These are phyloP conservation scores for Lemur catta DNA, from an alignment of 2,797 vertebrate genomes.

Conservation along the genomic window DNA sequence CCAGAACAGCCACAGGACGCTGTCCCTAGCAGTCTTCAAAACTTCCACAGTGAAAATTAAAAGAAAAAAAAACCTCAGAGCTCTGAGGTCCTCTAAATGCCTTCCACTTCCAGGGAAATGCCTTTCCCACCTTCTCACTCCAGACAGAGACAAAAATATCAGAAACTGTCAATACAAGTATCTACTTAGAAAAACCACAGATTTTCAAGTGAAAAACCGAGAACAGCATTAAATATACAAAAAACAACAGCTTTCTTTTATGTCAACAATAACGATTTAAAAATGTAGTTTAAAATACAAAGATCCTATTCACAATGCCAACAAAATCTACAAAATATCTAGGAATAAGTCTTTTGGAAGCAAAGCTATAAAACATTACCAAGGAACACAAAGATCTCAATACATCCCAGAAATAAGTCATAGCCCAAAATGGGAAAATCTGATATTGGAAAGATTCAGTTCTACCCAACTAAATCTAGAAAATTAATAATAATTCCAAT, in stretches of 20 bases:
- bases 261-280: neutral
- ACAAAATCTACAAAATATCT: neutral
- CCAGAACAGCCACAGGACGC: neutral
- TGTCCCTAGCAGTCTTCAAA: neutral
- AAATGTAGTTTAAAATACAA: slow-evolving; percentile 36
- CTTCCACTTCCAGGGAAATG: neutral
- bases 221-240: neutral
- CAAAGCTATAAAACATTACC: neutral
- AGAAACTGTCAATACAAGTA: neutral
- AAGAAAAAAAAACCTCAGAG: neutral
- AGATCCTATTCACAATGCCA: neutral
- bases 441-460: neutral
- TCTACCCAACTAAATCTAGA: neutral
- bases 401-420: neutral
- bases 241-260: neutral
- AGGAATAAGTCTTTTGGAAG: neutral
- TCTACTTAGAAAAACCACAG: slow-evolving; percentile 16
- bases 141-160: neutral
- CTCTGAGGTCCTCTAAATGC: neutral
- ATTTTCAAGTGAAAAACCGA: neutral
- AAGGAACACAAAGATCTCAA: neutral
- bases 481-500: slow-evolving; percentile 29
- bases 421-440: neutral
- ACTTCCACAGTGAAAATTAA: neutral
- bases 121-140: neutral